Evolutionary conservation across 2,888 invertebrate species (phyloP), one percentile per base, ranked within the genome.

Genomic region (Sympetrum striolatum): DNA sequence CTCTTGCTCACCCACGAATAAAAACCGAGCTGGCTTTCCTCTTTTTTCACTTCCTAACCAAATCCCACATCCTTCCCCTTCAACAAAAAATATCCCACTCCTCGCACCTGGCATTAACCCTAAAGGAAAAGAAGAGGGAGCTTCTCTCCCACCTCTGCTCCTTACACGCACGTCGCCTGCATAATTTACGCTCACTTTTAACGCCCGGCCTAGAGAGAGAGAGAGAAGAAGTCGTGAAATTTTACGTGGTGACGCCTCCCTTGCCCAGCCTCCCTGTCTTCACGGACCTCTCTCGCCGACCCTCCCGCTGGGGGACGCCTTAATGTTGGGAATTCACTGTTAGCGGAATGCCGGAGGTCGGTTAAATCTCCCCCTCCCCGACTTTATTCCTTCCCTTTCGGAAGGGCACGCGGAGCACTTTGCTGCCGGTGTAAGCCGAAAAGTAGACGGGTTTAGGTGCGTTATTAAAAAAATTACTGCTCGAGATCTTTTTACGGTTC

Each of bases 131-230:
- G 25, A 18, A 25, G 37, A 22, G 58, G 58, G 31, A 10, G 35
- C 6, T 44, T 44, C 10, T 6, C 44, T 44, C 44, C 81, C 22
- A n/a, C 31, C 73, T 35, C 60, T 64, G 37, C 86, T 86, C 86
- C 86, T 60, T 64, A 64, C 86, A 86, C 86, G 86, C 86, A 86
- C 86, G 58, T 86, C 86, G 12, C 58, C 64, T 86, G 86, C 86
- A 86, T 86, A 86, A 86, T 86, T 86, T 86, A 86, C 86, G 37
- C 64, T 37, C 60, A 86, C 86, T 86, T 86, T 86, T 86, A 86
- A 86, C 86, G 86, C 86, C 86, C 86, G 39, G 53, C 58, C 35
- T 25, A 48, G 25, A 53, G 39, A 81, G 82, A 48, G 81, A 81
- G 39, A 81, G 81, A 14, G 82, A 82, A 58, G 22, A 31, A 64